Evolutionary conservation across 2,888 invertebrate species (phyloP).

Genomic region (Lepidochitona cinerea): DNA sequence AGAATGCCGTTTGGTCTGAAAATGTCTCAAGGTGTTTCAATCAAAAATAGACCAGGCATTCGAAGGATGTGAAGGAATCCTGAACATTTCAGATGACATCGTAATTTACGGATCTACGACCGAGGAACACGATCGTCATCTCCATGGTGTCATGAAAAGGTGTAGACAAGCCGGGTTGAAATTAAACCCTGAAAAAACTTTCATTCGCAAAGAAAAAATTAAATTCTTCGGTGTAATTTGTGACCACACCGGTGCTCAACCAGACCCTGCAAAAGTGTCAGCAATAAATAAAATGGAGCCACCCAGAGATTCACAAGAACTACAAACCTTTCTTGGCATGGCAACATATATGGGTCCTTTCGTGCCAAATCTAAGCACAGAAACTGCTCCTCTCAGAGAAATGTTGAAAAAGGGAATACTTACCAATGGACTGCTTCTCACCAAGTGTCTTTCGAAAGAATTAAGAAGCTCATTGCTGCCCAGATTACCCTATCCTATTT

Average conservation of each 20-base stretch:
- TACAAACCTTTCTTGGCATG: slow-evolving; percentile 28
- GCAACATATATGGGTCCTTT: too few relatives aligned
- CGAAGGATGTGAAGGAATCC: slow-evolving; percentile 11
- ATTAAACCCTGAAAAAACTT: slow-evolving; percentile 11
- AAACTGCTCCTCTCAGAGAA: slow-evolving; percentile 18
- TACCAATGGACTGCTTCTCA: slow-evolving; percentile 26
- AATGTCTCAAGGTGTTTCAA: slow-evolving; percentile 13
- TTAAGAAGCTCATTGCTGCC: slow-evolving; percentile 11
- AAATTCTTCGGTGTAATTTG: slow-evolving; percentile 26
- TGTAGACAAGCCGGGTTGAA: not conserved
- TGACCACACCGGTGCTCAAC: slow-evolving; percentile 19
- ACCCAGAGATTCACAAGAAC: slow-evolving; percentile 17
- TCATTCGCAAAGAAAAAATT: slow-evolving; percentile 10
- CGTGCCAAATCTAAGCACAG: too few relatives aligned
- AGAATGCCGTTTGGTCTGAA: not conserved
- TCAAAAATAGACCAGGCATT: slow-evolving; percentile 10
- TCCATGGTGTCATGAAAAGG: slow-evolving; percentile 8
- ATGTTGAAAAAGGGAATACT: slow-evolving; percentile 13
- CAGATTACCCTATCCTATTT: slow-evolving; percentile 15
- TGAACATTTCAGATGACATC: slow-evolving; percentile 9
- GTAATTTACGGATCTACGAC: slow-evolving; percentile 2
- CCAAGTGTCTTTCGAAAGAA: too few relatives aligned
- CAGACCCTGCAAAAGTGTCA: slow-evolving; percentile 24
- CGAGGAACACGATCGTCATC: slow-evolving; percentile 1
- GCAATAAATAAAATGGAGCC: slow-evolving; percentile 19